Evolutionary conservation across 2,113 vertebrate genomes (phyloP), one percentile per base, ranked within the genome.

Genomic region (Athene noctua): DNA sequence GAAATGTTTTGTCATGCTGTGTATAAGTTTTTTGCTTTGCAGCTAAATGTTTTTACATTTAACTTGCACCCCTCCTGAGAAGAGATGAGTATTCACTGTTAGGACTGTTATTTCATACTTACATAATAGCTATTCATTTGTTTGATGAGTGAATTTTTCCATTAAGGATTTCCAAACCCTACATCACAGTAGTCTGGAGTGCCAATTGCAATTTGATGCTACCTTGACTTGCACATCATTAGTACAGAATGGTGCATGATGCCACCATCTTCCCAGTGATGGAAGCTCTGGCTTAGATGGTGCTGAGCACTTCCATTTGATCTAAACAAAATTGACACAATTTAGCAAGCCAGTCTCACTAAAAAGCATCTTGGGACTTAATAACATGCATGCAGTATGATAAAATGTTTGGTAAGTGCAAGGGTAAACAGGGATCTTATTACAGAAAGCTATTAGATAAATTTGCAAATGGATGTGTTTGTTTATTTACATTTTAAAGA

Each of bases 1-100:
- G 86, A 97, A 95, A 94, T 93, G 36, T 91, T 97, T 97, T 95
- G 78, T 94, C 86, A 96, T 79, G 51, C 47, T 58, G 21, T 71
- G 47, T 70, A 75, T 32, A 47, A 81, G 9, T 10, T 73, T 92
- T 77, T 96, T 93, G 54, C 71, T 86, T 95, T 92, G 30, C 49
- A 80, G 84, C 32, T 80, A 92, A 86, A 79, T 77, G 49, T 55
- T 88, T 89, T 97, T 93, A 86, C 80, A 61, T 96, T 96, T 95
- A 92, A 80, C 57, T 94, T 55, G 72, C 71, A 83, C 20, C 58
- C 88, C 42, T 88, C 92, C 73, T 85, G 58, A 95, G 82, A 94
- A 91, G 49, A 73, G 66, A 80, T 61, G 61, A 72, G 51, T 91
- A 66, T 84, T 81, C 91, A 59, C 51, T 88, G 47, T 80, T 91